Base-by-base conservation (phyloP, 2,113 vertebrate species). In the Platanista minor region DNA sequence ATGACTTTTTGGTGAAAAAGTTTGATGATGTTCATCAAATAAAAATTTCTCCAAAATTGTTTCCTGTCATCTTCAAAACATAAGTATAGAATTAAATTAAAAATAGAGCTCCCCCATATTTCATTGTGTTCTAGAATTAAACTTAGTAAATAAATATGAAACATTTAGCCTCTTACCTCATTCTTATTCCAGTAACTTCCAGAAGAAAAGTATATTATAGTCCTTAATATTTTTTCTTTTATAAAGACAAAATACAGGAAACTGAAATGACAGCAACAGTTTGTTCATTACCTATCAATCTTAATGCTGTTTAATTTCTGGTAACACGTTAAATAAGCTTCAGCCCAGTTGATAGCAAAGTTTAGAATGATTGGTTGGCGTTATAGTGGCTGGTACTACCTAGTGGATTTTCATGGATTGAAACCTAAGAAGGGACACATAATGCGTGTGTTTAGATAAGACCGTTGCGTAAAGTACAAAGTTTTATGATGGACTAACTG, bases 401-500 rank as follows among this genome's bases (percentile, higher is more conserved):
- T 41, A 95, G 78, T 86, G 82, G 78, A 2, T 84, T 96, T 97
- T 97, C 97, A 57, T 72, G 41, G 91, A 84, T 88, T 75, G 97
- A 93, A 97, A 91, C n/a, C 27, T 13, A 91, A 94, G 81, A 1
- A 96, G 93, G 97, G 97, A 97, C 98, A 98, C 80, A 33, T 98
- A 98, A 96, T 87, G 83, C 74, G 0, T 94, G 96, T 97, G 95
- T 97, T 81, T 77, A 97, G 98, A 98, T 98, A 98, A 97, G 87
- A 85, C 14, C 31, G 89, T 85, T 95, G 96, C 77, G 96, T 97
- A 95, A 96, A 98, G 98, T 98, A 96, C 99, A 99, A 98, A 98
- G 98, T 98, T 99, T 99, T 99, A 99, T 98, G 98, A 97, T 95
- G 94, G 93, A 74, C 94, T 98, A 98, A 98, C 98, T 98, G 97